phyloP scores from a whole-genome alignment of 2,113 vertebrate species.

The Edolisoma coerulescens region DNA sequence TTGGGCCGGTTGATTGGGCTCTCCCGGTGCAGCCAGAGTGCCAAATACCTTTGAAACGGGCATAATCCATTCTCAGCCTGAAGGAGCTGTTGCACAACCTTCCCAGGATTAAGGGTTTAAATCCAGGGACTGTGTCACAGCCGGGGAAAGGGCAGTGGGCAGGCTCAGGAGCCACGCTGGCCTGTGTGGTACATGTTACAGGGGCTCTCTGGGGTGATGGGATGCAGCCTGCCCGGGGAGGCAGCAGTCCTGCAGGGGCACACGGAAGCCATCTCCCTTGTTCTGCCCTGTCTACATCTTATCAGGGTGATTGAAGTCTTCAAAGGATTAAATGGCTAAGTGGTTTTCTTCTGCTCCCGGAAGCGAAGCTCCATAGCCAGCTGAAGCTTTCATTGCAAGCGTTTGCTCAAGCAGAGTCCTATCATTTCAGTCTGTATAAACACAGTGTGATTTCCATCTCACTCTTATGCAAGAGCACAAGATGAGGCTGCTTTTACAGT shows the following conservation, averaged over 20 bases:
- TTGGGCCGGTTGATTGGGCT: background rate
- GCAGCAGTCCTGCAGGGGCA: background rate
- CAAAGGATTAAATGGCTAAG: background rate
- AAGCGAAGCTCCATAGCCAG: background rate
- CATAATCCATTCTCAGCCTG: background rate
- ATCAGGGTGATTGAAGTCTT: background rate
- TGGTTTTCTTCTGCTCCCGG: background rate
- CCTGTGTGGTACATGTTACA: background rate
- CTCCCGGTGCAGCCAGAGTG: background rate
- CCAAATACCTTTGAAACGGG: background rate
- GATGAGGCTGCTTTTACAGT: background rate
- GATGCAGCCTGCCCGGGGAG: background rate
- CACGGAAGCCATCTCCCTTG: background rate
- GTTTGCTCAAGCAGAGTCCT: background rate
- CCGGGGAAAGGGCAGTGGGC: background rate
- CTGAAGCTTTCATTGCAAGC: background rate
- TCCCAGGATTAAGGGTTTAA: background rate
- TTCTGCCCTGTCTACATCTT: background rate
- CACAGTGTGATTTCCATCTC: background rate
- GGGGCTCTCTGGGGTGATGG: background rate
- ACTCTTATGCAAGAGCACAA: background rate
- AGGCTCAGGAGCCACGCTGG: background rate
- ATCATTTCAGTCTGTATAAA: background rate
- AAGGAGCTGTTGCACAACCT: background rate
- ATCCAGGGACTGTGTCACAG: background rate